Conservation (phyloP, 2,797 vertebrate species). For the Ctenosaura bakeri region DNA sequence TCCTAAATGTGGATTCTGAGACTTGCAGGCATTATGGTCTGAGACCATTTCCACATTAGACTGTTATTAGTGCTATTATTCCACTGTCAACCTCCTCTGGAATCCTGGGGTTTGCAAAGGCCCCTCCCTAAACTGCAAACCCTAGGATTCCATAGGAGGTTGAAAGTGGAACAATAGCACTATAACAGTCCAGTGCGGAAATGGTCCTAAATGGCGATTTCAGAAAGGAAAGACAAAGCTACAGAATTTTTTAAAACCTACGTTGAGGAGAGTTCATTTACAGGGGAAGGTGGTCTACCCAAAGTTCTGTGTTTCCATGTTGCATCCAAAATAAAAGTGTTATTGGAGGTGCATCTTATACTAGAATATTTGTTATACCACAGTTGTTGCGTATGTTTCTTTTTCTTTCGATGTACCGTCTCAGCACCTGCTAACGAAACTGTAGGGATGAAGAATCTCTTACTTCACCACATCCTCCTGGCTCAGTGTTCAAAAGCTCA, state of each 20-base stretch:
- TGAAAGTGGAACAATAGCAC: no score
- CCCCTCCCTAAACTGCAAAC: no score
- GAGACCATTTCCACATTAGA: no score
- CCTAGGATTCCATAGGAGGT: no score
- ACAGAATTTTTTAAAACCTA: conserved; percentile 53
- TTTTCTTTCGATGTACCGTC: neutral
- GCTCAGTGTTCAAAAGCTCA: neutral
- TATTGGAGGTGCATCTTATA: neutral
- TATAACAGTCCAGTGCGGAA: no score
- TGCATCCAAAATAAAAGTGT: conserved; percentile 49
- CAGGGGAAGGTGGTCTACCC: conserved; percentile 47
- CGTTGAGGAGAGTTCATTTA: conserved; percentile 42
- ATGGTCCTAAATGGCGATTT: neutral
- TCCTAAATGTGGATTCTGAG: neutral
- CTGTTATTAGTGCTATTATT: no score
- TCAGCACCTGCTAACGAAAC: neutral
- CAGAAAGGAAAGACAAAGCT: conserved; percentile 65
- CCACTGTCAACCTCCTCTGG: no score
- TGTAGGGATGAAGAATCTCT: neutral
- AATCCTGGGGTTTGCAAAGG: no score
- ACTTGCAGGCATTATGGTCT: neutral
- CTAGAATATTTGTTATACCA: neutral
- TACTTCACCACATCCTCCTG: no score
- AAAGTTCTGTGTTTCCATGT: conserved; percentile 60
- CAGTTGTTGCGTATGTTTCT: neutral